Percentiles rank a stretch among this genome's conserved stretches.
Conservation (phyloP, 1,140 invertebrate genomes). For the Zelostemma sp. region DNA sequence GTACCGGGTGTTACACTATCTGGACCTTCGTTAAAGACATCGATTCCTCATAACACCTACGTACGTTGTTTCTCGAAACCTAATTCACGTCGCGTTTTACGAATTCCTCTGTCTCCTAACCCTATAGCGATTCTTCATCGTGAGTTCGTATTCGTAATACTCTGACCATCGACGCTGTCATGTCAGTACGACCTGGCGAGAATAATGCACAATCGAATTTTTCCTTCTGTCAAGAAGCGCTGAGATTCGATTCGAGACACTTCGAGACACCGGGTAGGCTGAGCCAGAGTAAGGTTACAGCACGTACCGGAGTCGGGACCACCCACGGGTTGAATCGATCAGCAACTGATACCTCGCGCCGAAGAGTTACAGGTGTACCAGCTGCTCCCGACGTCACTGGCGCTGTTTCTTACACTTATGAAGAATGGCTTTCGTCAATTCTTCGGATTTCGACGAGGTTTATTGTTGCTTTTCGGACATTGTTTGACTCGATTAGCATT, state of each 20-base stretch:
- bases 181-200: too few species aligned
- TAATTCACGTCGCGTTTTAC: not conserved
- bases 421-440: not conserved
- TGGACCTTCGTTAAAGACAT: slow-evolving; percentile 37
- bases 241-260: slow-evolving; percentile 43
- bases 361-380: slow-evolving; percentile 62
- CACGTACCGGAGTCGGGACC: slow-evolving; percentile 59
- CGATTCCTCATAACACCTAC: slow-evolving; percentile 47
- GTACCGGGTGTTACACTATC: slow-evolving; percentile 53
- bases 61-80: slow-evolving; percentile 13
- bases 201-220: too few species aligned
- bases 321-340: slow-evolving; percentile 67
- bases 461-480: too few species aligned
- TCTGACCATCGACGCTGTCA: too few species aligned
- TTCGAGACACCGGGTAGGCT: slow-evolving; percentile 54
- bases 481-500: too few species aligned
- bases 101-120: too few species aligned
- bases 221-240: slow-evolving; percentile 2
- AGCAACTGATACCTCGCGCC: slow-evolving; percentile 59
- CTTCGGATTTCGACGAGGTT: not conserved
- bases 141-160: too few species aligned
- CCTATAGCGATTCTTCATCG: too few species aligned
- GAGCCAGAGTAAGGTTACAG: slow-evolving; percentile 57
- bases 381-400: slow-evolving; percentile 6
- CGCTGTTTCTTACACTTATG: slow-evolving; percentile 26